phyloP scores from a whole-genome alignment of 2,797 vertebrate species.

The Sebastes nivosus region DNA sequence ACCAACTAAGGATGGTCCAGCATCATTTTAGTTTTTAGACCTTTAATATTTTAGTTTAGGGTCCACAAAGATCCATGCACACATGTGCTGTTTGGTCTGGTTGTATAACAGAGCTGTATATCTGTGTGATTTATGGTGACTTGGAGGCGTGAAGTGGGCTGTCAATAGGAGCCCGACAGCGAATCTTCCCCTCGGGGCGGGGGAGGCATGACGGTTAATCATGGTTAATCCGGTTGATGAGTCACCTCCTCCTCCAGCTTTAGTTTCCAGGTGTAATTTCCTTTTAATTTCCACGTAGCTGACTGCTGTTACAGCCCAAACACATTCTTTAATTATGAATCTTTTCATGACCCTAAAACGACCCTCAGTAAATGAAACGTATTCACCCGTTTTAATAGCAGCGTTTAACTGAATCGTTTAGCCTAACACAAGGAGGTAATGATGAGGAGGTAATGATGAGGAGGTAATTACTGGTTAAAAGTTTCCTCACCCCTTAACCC shows the following conservation, averaged over 20 bases:
- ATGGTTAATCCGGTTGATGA: background rate
- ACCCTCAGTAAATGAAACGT: background rate
- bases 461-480: background rate
- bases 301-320: background rate
- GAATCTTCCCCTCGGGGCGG: background rate
- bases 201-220: background rate
- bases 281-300: background rate
- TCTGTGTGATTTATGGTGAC: too few species aligned
- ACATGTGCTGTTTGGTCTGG: too few species aligned
- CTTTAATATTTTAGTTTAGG: too few species aligned
- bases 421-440: background rate
- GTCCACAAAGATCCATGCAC: too few species aligned
- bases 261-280: background rate
- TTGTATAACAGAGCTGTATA: too few species aligned
- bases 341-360: background rate
- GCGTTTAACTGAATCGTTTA: background rate
- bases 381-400: background rate
- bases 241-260: background rate
- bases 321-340: background rate
- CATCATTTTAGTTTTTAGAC: too few species aligned
- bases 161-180: background rate
- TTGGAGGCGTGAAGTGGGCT: background rate
- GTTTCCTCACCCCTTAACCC: background rate
- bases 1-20: too few species aligned
- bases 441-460: background rate